These are phyloP conservation scores for Ctenoplectra terminalis DNA, from an alignment of 1,140 invertebrate genomes.

Conservation along the genomic window DNA sequence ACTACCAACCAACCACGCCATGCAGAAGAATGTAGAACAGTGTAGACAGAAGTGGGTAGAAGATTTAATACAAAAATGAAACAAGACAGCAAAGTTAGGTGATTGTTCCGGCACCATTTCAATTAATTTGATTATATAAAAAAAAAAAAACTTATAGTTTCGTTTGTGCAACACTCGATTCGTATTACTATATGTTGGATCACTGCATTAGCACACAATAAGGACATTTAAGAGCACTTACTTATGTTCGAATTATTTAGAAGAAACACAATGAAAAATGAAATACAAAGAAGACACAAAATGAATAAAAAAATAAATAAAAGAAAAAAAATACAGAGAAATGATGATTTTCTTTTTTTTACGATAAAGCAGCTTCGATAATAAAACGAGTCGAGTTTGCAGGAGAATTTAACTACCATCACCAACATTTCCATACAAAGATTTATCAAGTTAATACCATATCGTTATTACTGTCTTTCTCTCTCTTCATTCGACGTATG, in stretches of 20 bases:
- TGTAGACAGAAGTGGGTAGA: constrained; percentile 83
- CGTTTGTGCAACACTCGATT: constrained; percentile 67
- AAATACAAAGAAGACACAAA: neutral
- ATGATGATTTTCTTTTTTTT: constrained; percentile 20
- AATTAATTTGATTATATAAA: constrained; percentile 69
- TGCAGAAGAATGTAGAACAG: constrained; percentile 86
- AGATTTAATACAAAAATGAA: constrained; percentile 83
- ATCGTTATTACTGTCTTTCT: constrained; percentile 32
- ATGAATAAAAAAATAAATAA: constrained; percentile 1
- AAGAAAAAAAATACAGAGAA: neutral
- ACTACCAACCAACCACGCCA: constrained; percentile 86
- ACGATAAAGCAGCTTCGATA: constrained; percentile 20
- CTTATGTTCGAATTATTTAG: neutral
- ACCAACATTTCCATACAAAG: constrained; percentile 61
- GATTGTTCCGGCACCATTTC: constrained; percentile 80
- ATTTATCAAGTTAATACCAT: constrained; percentile 39
- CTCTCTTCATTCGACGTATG: constrained; percentile 18
- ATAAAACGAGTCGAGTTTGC: constrained; percentile 76
- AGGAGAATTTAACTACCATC: constrained; percentile 70
- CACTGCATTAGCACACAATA: neutral
- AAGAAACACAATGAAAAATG: neutral
- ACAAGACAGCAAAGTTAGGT: constrained; percentile 82
- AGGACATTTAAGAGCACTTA: constrained; percentile 2
- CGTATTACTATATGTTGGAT: constrained; percentile 57
- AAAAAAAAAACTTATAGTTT: constrained; percentile 7